Conservation (phyloP, 2,797 vertebrate species). For the Premnoplex brunnescens region DNA sequence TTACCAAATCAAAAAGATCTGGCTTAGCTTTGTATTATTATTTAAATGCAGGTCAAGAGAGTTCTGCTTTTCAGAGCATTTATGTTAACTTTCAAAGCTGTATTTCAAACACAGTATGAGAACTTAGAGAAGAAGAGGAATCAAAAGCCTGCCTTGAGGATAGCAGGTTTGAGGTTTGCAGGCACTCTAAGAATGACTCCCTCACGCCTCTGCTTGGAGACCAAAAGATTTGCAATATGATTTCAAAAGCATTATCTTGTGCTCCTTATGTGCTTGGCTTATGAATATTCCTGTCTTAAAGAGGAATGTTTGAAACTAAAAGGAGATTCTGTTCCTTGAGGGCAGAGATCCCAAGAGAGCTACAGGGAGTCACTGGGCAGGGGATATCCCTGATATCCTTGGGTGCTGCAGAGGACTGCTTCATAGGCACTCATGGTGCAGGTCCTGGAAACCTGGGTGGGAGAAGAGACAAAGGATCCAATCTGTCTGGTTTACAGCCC, state of each 20-base stretch:
- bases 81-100: neutral
- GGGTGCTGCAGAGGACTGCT: neutral
- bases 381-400: neutral
- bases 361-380: neutral
- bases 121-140: neutral
- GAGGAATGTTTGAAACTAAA: neutral
- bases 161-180: neutral
- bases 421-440: accelerated
- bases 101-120: neutral
- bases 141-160: neutral
- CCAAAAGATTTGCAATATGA: neutral
- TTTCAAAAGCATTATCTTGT: neutral
- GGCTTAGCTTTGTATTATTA: neutral
- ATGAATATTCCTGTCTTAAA: neutral
- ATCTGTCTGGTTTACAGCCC: neutral
- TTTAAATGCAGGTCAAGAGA: neutral
- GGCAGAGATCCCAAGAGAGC: neutral
- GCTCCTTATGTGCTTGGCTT: neutral
- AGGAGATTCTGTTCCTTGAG: neutral
- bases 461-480: neutral
- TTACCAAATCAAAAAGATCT: neutral
- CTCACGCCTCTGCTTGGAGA: neutral
- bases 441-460: neutral
- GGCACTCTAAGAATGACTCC: neutral
- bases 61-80: neutral